phyloP scores from a whole-genome alignment of 1,140 invertebrate genomes.

The Hesperophylax magnus region DNA sequence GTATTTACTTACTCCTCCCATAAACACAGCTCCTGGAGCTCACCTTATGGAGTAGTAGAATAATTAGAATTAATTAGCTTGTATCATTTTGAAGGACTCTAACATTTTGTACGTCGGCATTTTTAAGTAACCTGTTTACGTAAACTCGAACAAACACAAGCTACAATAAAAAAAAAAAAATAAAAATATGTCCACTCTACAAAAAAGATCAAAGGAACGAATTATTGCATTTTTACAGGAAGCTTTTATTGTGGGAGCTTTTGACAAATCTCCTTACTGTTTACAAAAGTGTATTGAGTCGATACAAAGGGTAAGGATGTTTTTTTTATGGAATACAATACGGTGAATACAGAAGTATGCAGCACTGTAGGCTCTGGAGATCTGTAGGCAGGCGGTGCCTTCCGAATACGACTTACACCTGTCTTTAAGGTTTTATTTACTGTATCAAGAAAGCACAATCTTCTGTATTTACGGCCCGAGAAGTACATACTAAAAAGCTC shows the following conservation, averaged over 20 bases:
- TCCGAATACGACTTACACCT: conserved; percentile 27
- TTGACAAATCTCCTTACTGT: neutral
- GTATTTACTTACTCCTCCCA: no score
- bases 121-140: no score
- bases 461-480: conserved; percentile 15
- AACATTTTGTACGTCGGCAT: no score
- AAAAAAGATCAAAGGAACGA: neutral
- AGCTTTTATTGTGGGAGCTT: neutral
- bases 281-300: neutral
- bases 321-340: conserved; percentile 3
- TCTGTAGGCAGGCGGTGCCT: conserved; percentile 1
- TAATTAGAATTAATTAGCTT: no score
- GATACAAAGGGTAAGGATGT: neutral
- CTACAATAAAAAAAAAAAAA: no score
- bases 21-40: no score
- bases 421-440: conserved; percentile 29
- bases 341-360: no score
- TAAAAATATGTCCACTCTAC: neutral
- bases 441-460: conserved; percentile 15
- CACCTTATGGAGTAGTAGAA: no score
- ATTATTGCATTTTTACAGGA: no score
- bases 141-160: no score
- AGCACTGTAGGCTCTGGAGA: no score
- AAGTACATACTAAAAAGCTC: neutral
- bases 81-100: no score